These are phyloP conservation scores for Hipparchia semele DNA, from an alignment of 2,888 invertebrate species.

Conservation along the genomic window DNA sequence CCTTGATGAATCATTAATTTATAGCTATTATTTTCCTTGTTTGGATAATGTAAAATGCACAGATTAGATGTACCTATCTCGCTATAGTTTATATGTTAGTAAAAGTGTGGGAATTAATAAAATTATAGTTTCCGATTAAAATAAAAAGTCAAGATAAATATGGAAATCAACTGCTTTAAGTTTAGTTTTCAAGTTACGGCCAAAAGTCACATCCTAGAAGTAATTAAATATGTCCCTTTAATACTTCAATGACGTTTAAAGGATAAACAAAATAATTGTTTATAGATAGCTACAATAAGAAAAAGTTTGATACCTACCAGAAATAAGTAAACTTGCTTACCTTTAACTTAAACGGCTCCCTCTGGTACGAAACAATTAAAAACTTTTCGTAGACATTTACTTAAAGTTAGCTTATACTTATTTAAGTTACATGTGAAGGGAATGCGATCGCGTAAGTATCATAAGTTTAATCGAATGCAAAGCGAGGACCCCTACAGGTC, in stretches of 20 bases:
- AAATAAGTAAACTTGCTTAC: constrained; percentile 42
- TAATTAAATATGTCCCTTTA: too few species aligned
- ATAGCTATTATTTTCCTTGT: constrained; percentile 2
- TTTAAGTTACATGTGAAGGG: constrained; percentile 44
- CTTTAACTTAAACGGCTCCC: constrained; percentile 42
- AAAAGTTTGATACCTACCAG: neutral
- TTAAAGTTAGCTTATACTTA: constrained; percentile 40
- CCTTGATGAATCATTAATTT: neutral
- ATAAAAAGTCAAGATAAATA: too few species aligned
- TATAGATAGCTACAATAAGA: constrained; percentile 13
- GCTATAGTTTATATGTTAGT: too few species aligned
- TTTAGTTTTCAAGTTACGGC: too few species aligned
- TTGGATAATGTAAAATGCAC: neutral
- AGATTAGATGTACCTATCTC: neutral
- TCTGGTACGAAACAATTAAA: constrained; percentile 40
- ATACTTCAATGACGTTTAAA: too few species aligned
- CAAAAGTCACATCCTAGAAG: too few species aligned
- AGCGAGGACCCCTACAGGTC: constrained; percentile 48
- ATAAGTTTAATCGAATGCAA: constrained; percentile 40
- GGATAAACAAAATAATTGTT: too few species aligned
- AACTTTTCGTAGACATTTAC: constrained; percentile 55
- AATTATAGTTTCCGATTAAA: too few species aligned
- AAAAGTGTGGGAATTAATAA: too few species aligned
- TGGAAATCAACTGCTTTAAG: too few species aligned
- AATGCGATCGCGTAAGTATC: constrained; percentile 50